Evolutionary conservation across 30 jellyfish, hydroid and myxozoan genomes (phyloP).

Genomic region (Mastigias papua): DNA sequence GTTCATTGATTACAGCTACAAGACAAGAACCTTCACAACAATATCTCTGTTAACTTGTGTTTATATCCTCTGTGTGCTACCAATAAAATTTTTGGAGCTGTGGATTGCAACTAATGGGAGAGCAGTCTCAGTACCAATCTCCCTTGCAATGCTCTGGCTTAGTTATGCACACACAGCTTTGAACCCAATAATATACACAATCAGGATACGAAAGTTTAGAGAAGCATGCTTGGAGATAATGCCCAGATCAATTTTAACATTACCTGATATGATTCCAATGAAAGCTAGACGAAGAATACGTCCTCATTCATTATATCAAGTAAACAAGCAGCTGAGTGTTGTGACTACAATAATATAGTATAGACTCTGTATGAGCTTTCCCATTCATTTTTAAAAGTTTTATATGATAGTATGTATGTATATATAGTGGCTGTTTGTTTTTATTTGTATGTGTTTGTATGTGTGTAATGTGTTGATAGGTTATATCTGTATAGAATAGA

Average conservation of each 20-base stretch:
- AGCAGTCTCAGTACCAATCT: slow-evolving; percentile 16
- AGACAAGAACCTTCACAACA: slow-evolving; percentile 93
- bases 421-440: too few relatives aligned
- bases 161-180: slow-evolving; percentile 75
- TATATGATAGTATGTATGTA: too few relatives aligned
- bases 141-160: slow-evolving; percentile 67
- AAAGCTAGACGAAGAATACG: slow-evolving; percentile 78
- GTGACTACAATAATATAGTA: slow-evolving; percentile 26
- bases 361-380: too few relatives aligned
- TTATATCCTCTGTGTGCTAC: slow-evolving; percentile 69
- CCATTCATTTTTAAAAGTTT: too few relatives aligned
- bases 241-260: slow-evolving; percentile 68
- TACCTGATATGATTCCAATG: slow-evolving; percentile 67
- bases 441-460: too few relatives aligned
- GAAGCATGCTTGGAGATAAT: slow-evolving; percentile 84
- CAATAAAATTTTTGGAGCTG: slow-evolving; percentile 60
- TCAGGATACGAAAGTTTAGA: slow-evolving; percentile 82
- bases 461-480: too few relatives aligned
- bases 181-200: slow-evolving; percentile 77
- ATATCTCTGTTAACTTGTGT: slow-evolving; percentile 75
- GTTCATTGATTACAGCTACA: slow-evolving; percentile 91
- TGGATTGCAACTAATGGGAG: slow-evolving; percentile 51
- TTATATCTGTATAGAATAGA: too few relatives aligned
- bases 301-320: slow-evolving; percentile 89
- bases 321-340: slow-evolving; percentile 66